Conservation (phyloP, 2,888 invertebrate genomes). For the Cyaniris semiargus region DNA sequence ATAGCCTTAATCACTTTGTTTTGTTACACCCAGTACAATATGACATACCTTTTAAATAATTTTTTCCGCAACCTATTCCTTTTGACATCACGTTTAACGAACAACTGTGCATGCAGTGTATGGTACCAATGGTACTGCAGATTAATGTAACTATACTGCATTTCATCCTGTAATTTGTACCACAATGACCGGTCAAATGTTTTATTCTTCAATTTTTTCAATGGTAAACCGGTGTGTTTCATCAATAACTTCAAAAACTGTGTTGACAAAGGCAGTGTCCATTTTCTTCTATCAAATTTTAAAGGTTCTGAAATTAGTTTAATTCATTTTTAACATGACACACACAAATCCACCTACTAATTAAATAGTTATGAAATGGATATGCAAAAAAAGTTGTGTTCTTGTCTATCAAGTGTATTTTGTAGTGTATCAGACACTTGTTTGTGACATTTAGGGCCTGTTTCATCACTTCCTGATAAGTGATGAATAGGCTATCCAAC, state of each 20-base stretch:
- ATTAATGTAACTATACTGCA: conserved; percentile 52
- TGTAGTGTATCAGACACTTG: too few relatives aligned
- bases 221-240: conserved; percentile 49
- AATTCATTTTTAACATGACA: neutral
- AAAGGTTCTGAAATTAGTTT: conserved; percentile 48
- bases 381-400: too few relatives aligned
- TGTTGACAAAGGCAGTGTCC: conserved; percentile 57
- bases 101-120: conserved; percentile 62
- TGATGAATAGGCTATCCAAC: too few relatives aligned
- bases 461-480: too few relatives aligned
- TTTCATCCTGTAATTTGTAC: conserved; percentile 54
- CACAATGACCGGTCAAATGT: conserved; percentile 57
- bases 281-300: conserved; percentile 51
- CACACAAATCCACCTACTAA: too few relatives aligned
- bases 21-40: neutral
- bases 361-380: too few relatives aligned
- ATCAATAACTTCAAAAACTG: conserved; percentile 57
- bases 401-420: too few relatives aligned
- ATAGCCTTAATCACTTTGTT: too few relatives aligned
- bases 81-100: conserved; percentile 57
- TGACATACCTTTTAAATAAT: conserved; percentile 56
- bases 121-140: conserved; percentile 60
- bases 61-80: conserved; percentile 51
- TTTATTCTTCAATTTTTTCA: conserved; percentile 58
- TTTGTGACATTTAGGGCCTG: too few relatives aligned